phyloP scores from a whole-genome alignment of 2,888 invertebrate genomes.

The Lochmaea crataegi region DNA sequence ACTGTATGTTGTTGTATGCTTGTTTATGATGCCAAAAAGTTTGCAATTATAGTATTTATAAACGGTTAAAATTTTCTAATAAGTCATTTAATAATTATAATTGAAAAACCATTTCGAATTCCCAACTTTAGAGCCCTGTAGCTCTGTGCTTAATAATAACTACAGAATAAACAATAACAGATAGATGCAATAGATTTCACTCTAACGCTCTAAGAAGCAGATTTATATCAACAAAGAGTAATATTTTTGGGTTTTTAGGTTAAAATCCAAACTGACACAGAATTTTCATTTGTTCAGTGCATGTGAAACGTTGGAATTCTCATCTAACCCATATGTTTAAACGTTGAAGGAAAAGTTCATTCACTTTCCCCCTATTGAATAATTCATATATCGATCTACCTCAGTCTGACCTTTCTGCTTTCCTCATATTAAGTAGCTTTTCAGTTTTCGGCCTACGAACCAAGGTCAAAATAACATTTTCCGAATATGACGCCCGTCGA shows the following conservation, averaged over 20 bases:
- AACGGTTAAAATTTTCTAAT: no score
- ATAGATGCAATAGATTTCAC: no score
- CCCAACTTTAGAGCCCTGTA: no score
- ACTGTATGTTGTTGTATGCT: no score
- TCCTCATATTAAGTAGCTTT: conserved; percentile 65
- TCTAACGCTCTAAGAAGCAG: no score
- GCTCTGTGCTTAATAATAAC: no score
- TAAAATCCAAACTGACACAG: conserved; percentile 8
- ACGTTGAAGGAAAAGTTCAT: conserved; percentile 63
- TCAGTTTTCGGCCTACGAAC: conserved; percentile 54
- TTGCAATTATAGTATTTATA: no score
- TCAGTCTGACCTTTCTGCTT: conserved; percentile 66
- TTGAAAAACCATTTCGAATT: no score
- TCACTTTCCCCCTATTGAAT: conserved; percentile 67
- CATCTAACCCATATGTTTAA: conserved; percentile 64
- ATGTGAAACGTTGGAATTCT: conserved; percentile 51
- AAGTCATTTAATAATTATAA: no score
- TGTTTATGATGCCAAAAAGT: no score
- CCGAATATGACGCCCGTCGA: conserved; percentile 33
- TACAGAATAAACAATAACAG: no score
- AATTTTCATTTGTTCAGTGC: conserved; percentile 19
- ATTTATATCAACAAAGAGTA: neutral
- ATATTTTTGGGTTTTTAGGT: neutral
- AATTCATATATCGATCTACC: conserved; percentile 66
- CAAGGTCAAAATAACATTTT: conserved; percentile 55